Conservation (phyloP, 1,140 invertebrate species). For the Rhizoglyphus robini region DNA sequence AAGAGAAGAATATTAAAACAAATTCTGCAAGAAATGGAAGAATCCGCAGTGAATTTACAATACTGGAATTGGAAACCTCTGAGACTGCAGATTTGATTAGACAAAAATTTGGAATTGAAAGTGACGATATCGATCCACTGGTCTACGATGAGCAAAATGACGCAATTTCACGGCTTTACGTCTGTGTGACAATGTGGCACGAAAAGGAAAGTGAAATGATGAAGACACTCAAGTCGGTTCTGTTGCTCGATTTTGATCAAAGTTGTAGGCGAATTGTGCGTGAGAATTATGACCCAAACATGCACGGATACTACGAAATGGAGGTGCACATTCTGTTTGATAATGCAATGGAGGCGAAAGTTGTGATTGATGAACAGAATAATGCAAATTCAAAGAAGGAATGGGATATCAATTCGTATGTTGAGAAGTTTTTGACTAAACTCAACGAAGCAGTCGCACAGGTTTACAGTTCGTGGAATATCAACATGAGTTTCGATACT, state of each 20-base stretch:
- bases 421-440: constrained; percentile 77
- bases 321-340: constrained; percentile 94
- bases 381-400: too few relatives aligned
- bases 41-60: too few relatives aligned
- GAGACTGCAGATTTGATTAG: too few relatives aligned
- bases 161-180: constrained; percentile 41
- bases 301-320: constrained; percentile 46
- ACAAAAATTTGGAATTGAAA: too few relatives aligned
- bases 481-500: constrained; percentile 75
- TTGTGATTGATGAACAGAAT: too few relatives aligned
- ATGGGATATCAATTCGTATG: constrained; percentile 94
- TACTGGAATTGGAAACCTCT: too few relatives aligned
- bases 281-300: constrained; percentile 39
- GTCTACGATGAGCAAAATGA: too few relatives aligned
- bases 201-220: constrained; percentile 88
- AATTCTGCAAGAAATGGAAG: too few relatives aligned
- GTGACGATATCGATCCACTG: too few relatives aligned
- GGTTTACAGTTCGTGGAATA: constrained; percentile 83
- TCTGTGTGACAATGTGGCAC: constrained; percentile 97
- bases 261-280: constrained; percentile 59
- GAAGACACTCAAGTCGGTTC: constrained; percentile 44
- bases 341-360: constrained; percentile 97
- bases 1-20: too few relatives aligned
- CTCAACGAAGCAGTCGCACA: constrained; percentile 76
- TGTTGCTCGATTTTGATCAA: constrained; percentile 77